These are phyloP conservation scores for Acanthurus leucopareius DNA, from an alignment of 2,797 vertebrate genomes.

Conservation along the genomic window DNA sequence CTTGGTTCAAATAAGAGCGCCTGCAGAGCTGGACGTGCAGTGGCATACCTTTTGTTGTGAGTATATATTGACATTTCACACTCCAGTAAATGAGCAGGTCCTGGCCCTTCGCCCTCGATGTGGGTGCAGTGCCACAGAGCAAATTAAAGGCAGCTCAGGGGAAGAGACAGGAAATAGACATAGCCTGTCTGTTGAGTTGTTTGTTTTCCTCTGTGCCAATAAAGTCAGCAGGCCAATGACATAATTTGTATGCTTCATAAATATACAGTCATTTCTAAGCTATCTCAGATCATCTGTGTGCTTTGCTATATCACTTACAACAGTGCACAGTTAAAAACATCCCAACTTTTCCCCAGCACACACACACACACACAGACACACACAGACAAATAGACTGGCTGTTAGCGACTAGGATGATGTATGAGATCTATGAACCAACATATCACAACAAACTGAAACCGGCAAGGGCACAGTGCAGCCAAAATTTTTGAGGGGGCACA, in stretches of 20 bases:
- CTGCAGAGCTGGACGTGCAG: constrained; percentile 42
- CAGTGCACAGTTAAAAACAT: too few species aligned
- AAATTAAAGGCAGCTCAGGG: constrained; percentile 76
- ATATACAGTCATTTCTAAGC: too few species aligned
- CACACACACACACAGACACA: background rate
- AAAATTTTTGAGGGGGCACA: constrained; percentile 46
- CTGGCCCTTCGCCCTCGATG: constrained; percentile 59
- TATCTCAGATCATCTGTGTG: too few species aligned
- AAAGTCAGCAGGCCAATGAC: constrained; percentile 13
- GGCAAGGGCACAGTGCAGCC: constrained; percentile 40
- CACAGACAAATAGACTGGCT: constrained; percentile 12
- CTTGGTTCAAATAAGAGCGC: constrained; percentile 45
- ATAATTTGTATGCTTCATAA: background rate
- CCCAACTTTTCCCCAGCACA: background rate
- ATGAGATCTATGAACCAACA: constrained; percentile 56
- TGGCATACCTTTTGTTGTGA: constrained; percentile 70
- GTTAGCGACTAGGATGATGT: constrained; percentile 41
- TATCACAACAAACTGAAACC: constrained; percentile 57
- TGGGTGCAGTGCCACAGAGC: constrained; percentile 71
- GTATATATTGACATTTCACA: constrained; percentile 81
- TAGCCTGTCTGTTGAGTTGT: constrained; percentile 45
- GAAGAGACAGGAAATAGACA: constrained; percentile 73
- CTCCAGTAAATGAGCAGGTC: constrained; percentile 73
- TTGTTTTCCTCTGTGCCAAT: constrained; percentile 52
- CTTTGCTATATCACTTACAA: too few species aligned